A percentile compares a stretch with the other conserved stretches of the same genome.
phyloP scores from a whole-genome alignment of 2,888 invertebrate species.

The Acronicta aceris region DNA sequence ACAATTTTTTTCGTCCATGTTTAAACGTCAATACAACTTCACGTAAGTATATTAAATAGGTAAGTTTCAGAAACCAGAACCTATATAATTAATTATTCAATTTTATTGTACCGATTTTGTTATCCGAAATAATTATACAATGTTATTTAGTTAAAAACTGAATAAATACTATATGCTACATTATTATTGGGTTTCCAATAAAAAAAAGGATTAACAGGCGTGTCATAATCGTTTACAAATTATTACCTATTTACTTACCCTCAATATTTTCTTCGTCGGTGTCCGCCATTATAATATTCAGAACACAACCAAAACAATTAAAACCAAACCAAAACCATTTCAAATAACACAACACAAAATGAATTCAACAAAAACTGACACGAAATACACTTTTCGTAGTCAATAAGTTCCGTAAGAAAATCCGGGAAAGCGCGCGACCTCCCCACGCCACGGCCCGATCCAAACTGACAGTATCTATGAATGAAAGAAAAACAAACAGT shows the following conservation, averaged over 20 bases:
- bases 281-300: conserved; percentile 66
- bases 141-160: conserved; percentile 2
- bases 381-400: conserved; percentile 48
- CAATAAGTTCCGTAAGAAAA: conserved; percentile 59
- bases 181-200: no score
- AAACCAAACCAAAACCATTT: conserved; percentile 58
- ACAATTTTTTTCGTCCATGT: no score
- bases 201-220: conserved; percentile 10
- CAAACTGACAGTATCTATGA: conserved; percentile 57
- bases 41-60: conserved; percentile 28
- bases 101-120: conserved; percentile 1
- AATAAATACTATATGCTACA: no score
- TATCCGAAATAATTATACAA: conserved; percentile 1
- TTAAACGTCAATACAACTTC: conserved; percentile 9
- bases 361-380: conserved; percentile 34
- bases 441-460: conserved; percentile 48
- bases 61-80: no score
- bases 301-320: conserved; percentile 58
- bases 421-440: conserved; percentile 58
- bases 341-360: conserved; percentile 53
- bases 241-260: conserved; percentile 63
- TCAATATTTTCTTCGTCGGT: conserved; percentile 76
- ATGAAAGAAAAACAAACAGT: conserved; percentile 54
- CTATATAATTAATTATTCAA: conserved; percentile 37
- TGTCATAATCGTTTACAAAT: neutral